A percentile compares a stretch with the other conserved stretches of the same genome.
phyloP scores from a whole-genome alignment of 2,113 vertebrate species.

The Actenoides hombroni region DNA sequence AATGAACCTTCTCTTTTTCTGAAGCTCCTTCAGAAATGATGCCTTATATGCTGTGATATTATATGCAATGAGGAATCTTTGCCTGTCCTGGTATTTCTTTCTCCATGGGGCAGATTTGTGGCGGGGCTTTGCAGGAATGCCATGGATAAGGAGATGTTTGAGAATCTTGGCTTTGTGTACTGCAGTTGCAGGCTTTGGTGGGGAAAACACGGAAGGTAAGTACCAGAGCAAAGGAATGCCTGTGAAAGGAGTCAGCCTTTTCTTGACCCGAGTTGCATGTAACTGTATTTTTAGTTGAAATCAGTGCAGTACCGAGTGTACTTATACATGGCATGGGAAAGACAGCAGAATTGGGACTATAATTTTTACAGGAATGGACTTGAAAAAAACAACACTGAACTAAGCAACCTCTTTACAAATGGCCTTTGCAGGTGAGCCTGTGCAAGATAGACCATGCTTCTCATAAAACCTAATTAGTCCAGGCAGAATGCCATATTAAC shows the following conservation, averaged over 20 bases:
- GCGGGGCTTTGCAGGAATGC: neutral
- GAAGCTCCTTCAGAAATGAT: neutral
- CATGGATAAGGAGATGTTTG: neutral
- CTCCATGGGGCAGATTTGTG: neutral
- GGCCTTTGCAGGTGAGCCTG: neutral
- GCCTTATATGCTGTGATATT: neutral
- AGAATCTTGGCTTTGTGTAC: neutral
- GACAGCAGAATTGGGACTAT: neutral
- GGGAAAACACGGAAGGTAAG: neutral
- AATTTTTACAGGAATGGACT: neutral
- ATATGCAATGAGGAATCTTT: neutral
- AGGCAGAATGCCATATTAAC: conserved; percentile 10
- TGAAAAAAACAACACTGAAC: neutral
- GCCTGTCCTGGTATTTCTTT: neutral
- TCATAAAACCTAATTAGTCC: neutral
- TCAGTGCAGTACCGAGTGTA: neutral
- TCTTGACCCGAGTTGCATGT: neutral
- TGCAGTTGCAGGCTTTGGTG: neutral
- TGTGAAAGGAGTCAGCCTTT: neutral
- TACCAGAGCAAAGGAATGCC: neutral
- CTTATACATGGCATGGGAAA: neutral
- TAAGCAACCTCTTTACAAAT: neutral
- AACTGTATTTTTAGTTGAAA: neutral
- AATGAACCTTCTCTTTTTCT: neutral
- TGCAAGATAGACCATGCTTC: neutral